phyloP scores from a whole-genome alignment of 2,888 invertebrate species.

The Tachina lurida region DNA sequence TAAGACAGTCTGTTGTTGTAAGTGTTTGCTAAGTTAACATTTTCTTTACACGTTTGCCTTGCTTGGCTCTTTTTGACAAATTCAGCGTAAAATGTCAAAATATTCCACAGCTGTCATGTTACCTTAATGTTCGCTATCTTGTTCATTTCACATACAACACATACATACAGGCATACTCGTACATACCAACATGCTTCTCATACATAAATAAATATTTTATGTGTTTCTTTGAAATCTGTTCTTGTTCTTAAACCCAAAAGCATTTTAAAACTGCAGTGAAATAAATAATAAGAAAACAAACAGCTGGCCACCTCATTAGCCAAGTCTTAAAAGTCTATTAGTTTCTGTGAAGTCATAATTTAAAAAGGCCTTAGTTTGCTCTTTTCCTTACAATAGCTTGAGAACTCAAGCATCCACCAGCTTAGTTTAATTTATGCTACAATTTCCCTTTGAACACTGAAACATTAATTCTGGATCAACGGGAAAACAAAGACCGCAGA shows the following conservation, averaged over 20 bases:
- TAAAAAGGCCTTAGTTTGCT: conserved; percentile 17
- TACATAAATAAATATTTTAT: conserved; percentile 17
- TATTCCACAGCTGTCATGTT: conserved; percentile 73
- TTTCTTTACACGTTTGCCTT: conserved; percentile 24
- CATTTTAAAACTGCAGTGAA: neutral
- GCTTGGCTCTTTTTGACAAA: conserved; percentile 60
- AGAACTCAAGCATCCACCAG: conserved; percentile 8
- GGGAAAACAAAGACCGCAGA: conserved; percentile 40
- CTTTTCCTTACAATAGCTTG: neutral
- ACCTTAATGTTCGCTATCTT: conserved; percentile 59
- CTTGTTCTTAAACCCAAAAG: neutral
- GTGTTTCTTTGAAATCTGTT: conserved; percentile 35
- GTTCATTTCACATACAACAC: conserved; percentile 48
- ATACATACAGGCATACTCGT: neutral
- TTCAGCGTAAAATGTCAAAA: conserved; percentile 71
- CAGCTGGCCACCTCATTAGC: conserved; percentile 49
- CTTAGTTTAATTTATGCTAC: conserved; percentile 50
- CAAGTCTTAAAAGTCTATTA: conserved; percentile 56
- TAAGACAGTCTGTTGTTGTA: conserved; percentile 16
- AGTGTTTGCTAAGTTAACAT: conserved; percentile 22
- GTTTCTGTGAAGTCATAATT: conserved; percentile 57
- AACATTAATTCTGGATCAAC: conserved; percentile 61
- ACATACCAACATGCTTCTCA: conserved; percentile 27
- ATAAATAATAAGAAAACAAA: conserved; percentile 12
- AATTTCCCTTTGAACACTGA: conserved; percentile 59